Evolutionary conservation across 2,888 invertebrate species (phyloP).

Genomic region (Eueremaeus valkanovi): DNA sequence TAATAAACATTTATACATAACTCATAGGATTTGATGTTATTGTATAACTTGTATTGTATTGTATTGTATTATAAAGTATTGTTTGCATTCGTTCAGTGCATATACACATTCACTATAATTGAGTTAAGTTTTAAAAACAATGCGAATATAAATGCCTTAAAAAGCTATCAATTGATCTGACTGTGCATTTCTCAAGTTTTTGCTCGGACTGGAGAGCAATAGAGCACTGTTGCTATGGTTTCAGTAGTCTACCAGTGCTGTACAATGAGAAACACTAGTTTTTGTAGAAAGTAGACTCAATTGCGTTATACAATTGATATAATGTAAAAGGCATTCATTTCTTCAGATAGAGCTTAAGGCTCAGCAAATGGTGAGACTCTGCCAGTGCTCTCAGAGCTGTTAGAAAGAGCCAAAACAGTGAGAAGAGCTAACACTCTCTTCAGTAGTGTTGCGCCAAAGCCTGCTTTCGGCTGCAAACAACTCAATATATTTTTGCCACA

Average conservation of each 20-base stretch:
- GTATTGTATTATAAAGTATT: no score
- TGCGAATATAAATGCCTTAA: no score
- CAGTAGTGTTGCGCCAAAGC: constrained; percentile 23
- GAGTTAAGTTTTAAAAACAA: no score
- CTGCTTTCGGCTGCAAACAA: constrained; percentile 30
- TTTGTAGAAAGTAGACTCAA: neutral
- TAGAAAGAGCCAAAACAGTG: neutral
- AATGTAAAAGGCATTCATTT: constrained; percentile 8
- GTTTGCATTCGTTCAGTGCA: no score
- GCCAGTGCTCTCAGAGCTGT: neutral
- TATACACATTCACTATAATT: no score
- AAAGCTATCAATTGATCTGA: no score
- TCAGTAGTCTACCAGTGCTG: neutral
- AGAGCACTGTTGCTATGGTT: neutral
- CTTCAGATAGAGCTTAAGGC: constrained; percentile 12
- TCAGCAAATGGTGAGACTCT: constrained; percentile 26
- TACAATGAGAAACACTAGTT: neutral
- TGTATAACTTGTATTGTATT: no score
- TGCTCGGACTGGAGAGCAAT: no score
- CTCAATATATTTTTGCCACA: neutral
- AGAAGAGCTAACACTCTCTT: neutral
- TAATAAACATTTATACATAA: no score
- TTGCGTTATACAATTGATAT: constrained; percentile 20
- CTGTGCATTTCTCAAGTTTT: no score
- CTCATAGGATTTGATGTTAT: no score